Conservation (phyloP, 2,113 vertebrate species). For the Hassar affinis region DNA sequence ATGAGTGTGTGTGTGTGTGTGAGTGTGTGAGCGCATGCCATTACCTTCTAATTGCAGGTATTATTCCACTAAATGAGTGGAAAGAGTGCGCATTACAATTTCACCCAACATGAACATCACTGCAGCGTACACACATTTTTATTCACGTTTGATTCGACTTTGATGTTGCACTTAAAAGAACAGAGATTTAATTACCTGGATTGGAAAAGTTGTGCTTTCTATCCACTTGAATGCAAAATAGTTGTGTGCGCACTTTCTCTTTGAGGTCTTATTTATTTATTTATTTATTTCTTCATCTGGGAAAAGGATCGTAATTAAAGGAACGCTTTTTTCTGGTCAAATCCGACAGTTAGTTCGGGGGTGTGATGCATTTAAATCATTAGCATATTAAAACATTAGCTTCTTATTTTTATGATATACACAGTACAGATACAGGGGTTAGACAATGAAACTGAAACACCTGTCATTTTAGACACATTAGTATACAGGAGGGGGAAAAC, state of each 20-base stretch:
- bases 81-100: not conserved
- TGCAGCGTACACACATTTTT: not conserved
- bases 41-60: constrained; percentile 24
- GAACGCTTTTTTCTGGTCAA: not conserved
- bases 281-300: not conserved
- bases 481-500: too few species aligned
- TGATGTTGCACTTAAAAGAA: constrained; percentile 11
- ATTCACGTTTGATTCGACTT: not conserved
- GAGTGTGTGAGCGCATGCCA: not conserved
- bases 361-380: too few species aligned
- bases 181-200: constrained; percentile 10
- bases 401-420: too few species aligned
- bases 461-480: too few species aligned
- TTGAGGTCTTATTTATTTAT: not conserved
- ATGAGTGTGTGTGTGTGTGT: not conserved
- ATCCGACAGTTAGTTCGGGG: too few species aligned
- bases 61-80: constrained; percentile 22
- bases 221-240: not conserved
- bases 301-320: not conserved
- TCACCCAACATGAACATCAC: not conserved
- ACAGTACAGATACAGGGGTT: too few species aligned
- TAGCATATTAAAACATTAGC: too few species aligned
- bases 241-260: not conserved
- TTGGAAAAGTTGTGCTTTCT: not conserved
- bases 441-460: too few species aligned